Evolutionary conservation across 2,113 vertebrate genomes (phyloP).

Genomic region (Mugil cephalus): DNA sequence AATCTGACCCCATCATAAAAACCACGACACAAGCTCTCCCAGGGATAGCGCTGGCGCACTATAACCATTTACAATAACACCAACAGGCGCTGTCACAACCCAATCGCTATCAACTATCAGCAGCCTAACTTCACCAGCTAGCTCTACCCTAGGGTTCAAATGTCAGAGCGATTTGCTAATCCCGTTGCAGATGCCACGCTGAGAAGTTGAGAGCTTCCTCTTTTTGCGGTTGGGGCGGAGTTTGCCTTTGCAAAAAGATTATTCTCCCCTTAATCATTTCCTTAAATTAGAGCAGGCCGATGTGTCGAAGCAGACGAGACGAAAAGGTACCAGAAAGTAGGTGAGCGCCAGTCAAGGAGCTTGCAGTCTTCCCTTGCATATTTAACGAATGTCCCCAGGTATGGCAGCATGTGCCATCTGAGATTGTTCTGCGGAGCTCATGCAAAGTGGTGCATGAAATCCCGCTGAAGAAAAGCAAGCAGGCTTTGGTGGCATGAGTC

Average conservation of each 20-base stretch:
- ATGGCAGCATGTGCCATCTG: slow-evolving; percentile 1
- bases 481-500: slow-evolving; percentile 39
- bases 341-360: not conserved
- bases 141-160: slow-evolving; percentile 72
- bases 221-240: slow-evolving; percentile 32
- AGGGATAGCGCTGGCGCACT: slow-evolving; percentile 54
- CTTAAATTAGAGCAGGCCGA: slow-evolving; percentile 19
- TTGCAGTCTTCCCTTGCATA: slow-evolving; percentile 3
- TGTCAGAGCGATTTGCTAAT: slow-evolving; percentile 73
- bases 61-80: slow-evolving; percentile 66
- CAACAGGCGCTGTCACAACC: slow-evolving; percentile 66
- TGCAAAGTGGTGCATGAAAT: slow-evolving; percentile 45
- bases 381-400: slow-evolving; percentile 33
- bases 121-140: slow-evolving; percentile 51
- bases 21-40: slow-evolving; percentile 48
- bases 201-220: slow-evolving; percentile 51
- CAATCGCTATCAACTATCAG: slow-evolving; percentile 51
- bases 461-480: slow-evolving; percentile 35
- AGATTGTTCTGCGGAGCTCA: slow-evolving; percentile 26
- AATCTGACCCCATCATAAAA: slow-evolving; percentile 65
- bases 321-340: not conserved
- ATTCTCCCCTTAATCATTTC: slow-evolving; percentile 27
- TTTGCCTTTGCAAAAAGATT: slow-evolving; percentile 29
- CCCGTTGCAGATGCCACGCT: slow-evolving; percentile 55
- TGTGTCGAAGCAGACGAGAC: not conserved